A percentile compares a stretch with the other conserved stretches of the same genome.
These are phyloP conservation scores for Pentamera pediparva DNA, from an alignment of 53 echinoderm and acorn worm genomes.

Conservation along the genomic window DNA sequence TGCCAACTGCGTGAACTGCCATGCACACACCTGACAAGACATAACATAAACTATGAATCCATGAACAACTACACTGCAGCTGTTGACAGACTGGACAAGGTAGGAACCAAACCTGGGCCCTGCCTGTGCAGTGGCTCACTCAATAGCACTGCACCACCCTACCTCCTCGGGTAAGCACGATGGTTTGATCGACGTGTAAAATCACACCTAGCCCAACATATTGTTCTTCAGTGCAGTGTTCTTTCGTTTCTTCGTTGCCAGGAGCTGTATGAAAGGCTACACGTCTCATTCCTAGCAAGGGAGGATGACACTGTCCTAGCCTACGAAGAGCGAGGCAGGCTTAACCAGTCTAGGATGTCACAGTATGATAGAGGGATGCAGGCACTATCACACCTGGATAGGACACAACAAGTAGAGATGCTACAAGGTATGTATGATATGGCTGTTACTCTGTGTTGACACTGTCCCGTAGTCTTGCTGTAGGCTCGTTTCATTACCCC, in stretches of 20 bases:
- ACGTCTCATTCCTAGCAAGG: slow-evolving; percentile 62
- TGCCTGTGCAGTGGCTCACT: no score
- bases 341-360: slow-evolving; percentile 58
- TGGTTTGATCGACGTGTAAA: no score
- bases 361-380: slow-evolving; percentile 76
- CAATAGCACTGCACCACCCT: no score
- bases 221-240: neutral
- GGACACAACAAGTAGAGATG: slow-evolving; percentile 84
- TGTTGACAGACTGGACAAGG: no score
- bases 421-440: slow-evolving; percentile 57
- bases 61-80: no score
- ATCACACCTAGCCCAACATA: neutral
- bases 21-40: no score
- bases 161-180: no score
- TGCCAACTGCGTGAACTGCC: no score
- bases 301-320: slow-evolving; percentile 64
- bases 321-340: slow-evolving; percentile 80
- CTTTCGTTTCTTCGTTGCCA: neutral
- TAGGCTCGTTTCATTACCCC: no score
- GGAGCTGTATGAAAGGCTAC: slow-evolving; percentile 59
- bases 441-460: neutral
- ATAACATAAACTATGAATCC: no score
- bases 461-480: no score
- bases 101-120: no score
- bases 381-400: slow-evolving; percentile 59